Evolutionary conservation across 1,140 invertebrate species (phyloP).

Genomic region (Drosophila kohkoa): DNA sequence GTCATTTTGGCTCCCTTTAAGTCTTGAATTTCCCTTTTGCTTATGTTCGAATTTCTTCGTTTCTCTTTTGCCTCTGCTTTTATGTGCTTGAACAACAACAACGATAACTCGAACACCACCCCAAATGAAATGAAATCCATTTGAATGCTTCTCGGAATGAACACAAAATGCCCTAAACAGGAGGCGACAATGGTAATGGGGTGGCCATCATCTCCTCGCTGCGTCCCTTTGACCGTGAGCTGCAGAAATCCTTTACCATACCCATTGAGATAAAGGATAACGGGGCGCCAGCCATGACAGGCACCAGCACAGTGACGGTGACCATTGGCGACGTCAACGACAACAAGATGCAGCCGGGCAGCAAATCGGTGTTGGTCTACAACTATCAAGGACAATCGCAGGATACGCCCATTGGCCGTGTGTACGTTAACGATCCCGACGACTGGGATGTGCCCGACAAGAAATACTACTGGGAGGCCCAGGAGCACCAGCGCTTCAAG

Average conservation of each 20-base stretch:
- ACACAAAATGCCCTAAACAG: constrained; percentile 61
- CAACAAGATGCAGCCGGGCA: constrained; percentile 89
- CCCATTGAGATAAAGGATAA: constrained; percentile 88
- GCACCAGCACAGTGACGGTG: constrained; percentile 88
- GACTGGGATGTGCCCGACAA: constrained; percentile 91
- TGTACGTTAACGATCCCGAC: constrained; percentile 90
- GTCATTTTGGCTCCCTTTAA: constrained; percentile 18
- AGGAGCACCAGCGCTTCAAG: constrained; percentile 86
- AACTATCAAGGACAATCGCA: constrained; percentile 89
- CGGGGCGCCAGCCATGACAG: constrained; percentile 87
- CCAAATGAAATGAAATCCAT: constrained; percentile 26
- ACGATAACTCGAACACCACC: constrained; percentile 1
- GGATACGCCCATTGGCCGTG: constrained; percentile 88
- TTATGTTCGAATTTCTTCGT: constrained; percentile 8
- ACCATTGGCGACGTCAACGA: constrained; percentile 90
- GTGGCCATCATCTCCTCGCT: constrained; percentile 87
- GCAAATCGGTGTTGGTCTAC: constrained; percentile 90
- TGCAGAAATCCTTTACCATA: constrained; percentile 88
- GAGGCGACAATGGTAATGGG: constrained; percentile 88
- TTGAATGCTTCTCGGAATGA: constrained; percentile 12
- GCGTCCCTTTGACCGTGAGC: constrained; percentile 89
- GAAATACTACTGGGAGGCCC: constrained; percentile 87
- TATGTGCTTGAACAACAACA: constrained; percentile 2
- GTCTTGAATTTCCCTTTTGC: constrained; percentile 23
- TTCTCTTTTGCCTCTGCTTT: background rate